A percentile compares a stretch with the other conserved stretches of the same genome.
Conservation (phyloP, 2,888 invertebrate species). For the Craniophora ligustri region DNA sequence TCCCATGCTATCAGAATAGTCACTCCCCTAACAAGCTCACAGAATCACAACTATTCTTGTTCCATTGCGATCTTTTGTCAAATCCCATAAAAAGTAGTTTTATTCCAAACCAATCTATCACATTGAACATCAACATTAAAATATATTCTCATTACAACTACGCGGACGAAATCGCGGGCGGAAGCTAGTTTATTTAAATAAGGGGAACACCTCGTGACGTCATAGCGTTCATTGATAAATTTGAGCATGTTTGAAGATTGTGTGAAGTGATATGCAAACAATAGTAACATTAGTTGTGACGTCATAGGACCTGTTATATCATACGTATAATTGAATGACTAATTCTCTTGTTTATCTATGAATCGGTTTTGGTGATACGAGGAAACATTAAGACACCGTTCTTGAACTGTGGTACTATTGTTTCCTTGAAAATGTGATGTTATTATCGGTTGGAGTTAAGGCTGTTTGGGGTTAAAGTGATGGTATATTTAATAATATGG, state of each 20-base stretch:
- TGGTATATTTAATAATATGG: too few relatives aligned
- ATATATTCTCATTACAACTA: too few relatives aligned
- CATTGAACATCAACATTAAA: too few relatives aligned
- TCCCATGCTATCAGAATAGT: too few relatives aligned
- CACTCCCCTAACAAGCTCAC: too few relatives aligned
- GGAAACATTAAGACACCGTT: background rate
- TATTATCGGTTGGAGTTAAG: background rate
- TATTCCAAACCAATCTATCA: too few relatives aligned
- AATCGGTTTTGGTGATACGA: background rate
- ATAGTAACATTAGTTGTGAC: constrained; percentile 12
- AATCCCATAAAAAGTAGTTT: too few relatives aligned
- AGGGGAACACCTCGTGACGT: constrained; percentile 30
- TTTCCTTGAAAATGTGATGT: background rate
- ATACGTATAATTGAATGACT: background rate
- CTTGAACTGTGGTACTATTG: background rate
- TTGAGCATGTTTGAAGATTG: constrained; percentile 18
- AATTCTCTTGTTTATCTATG: background rate
- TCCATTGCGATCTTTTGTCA: too few relatives aligned
- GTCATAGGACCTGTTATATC: constrained; percentile 17
- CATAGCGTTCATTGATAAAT: constrained; percentile 27
- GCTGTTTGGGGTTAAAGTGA: too few relatives aligned
- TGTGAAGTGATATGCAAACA: constrained; percentile 21
- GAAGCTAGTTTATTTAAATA: background rate
- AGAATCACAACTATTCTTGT: too few relatives aligned
- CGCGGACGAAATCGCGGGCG: background rate